These are phyloP conservation scores for Zosterops japonicus DNA, from an alignment of 2,113 vertebrate species.

Conservation along the genomic window DNA sequence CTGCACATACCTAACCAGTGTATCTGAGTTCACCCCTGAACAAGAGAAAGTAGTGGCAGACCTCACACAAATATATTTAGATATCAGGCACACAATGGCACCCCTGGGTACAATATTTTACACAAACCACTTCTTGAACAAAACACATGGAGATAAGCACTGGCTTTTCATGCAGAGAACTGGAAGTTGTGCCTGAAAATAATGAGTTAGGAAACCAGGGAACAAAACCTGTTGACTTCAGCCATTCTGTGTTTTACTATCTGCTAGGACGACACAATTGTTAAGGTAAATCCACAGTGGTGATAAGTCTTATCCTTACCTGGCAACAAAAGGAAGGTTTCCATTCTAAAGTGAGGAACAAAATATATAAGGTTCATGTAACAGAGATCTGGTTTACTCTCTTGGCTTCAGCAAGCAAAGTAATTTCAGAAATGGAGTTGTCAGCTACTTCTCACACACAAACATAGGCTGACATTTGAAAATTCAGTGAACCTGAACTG, in stretches of 20 bases:
- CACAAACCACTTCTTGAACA: background rate
- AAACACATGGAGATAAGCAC: background rate
- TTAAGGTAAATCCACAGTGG: background rate
- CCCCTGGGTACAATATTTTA: background rate
- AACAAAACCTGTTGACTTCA: background rate
- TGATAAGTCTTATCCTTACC: background rate
- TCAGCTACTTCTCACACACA: background rate
- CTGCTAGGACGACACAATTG: background rate
- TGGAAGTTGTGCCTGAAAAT: background rate
- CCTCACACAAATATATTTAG: background rate
- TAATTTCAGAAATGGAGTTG: background rate
- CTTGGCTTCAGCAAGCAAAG: rapidly evolving
- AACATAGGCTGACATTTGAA: background rate
- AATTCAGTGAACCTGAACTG: background rate
- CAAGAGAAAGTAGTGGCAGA: background rate
- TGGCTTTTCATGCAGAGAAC: background rate
- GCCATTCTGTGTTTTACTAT: background rate
- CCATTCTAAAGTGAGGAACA: background rate
- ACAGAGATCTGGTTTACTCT: background rate
- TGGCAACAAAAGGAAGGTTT: background rate
- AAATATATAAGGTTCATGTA: rapidly evolving
- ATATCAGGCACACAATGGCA: background rate
- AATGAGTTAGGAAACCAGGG: rapidly evolving
- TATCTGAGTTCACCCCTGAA: background rate
- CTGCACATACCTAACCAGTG: background rate